Percentiles rank a stretch among this genome's conserved stretches.
Evolutionary conservation across 2,888 invertebrate genomes (phyloP).

Genomic region (Stenchaetothrips biformis): DNA sequence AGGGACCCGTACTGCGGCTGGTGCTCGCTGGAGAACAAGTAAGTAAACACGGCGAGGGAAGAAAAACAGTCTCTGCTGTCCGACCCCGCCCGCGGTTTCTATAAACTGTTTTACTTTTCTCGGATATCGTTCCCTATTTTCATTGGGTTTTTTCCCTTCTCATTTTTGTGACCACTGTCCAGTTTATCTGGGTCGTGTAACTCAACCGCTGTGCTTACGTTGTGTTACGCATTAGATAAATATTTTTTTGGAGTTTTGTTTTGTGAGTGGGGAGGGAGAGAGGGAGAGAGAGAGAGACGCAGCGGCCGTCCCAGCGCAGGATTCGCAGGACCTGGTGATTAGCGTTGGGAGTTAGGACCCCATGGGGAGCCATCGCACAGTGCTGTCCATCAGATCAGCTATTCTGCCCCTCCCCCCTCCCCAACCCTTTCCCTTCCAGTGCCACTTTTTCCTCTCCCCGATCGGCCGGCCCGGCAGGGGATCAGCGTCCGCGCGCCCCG

Average conservation of each 20-base stretch:
- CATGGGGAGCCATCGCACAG: background rate
- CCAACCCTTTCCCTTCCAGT: too few species aligned
- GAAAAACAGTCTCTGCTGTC: background rate
- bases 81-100: too few species aligned
- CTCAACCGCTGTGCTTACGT: too few species aligned
- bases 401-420: background rate
- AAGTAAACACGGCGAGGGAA: constrained; percentile 41
- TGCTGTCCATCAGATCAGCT: background rate
- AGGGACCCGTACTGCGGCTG: constrained; percentile 97
- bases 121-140: too few species aligned
- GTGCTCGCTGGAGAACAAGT: constrained; percentile 93
- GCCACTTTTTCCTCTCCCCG: background rate
- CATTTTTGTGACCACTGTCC: too few species aligned
- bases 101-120: too few species aligned
- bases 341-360: constrained; percentile 11
- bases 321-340: constrained; percentile 12
- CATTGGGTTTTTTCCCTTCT: too few species aligned
- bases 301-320: too few species aligned
- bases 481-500: background rate
- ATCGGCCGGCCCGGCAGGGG: background rate
- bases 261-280: background rate
- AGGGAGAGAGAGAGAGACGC: too few species aligned
- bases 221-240: too few species aligned
- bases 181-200: too few species aligned
- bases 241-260: background rate